Percentiles rank a stretch among this genome's conserved stretches.
phyloP scores from a whole-genome alignment of 2,113 vertebrate genomes.

The Eulemur rufifrons region DNA sequence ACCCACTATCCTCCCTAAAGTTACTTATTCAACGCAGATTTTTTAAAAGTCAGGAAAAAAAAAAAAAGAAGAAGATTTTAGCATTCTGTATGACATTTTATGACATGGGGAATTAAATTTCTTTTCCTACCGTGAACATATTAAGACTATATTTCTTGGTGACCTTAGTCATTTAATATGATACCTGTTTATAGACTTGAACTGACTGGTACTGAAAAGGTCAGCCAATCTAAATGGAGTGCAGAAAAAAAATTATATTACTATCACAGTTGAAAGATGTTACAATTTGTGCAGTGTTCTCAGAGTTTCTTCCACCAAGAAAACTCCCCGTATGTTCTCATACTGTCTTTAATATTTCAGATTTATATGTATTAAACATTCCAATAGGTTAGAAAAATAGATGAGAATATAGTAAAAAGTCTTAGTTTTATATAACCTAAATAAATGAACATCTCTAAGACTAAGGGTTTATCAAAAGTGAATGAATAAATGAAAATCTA shows the following conservation, averaged over 20 bases:
- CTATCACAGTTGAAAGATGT: neutral
- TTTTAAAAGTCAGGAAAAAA: neutral
- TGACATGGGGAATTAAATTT: neutral
- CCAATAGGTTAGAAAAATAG: neutral
- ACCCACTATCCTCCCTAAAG: neutral
- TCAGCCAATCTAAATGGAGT: conserved; percentile 72
- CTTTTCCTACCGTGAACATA: neutral
- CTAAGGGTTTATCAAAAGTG: too few species aligned
- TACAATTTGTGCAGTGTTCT: neutral
- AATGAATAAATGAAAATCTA: neutral
- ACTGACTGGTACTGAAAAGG: conserved; percentile 70
- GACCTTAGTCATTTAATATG: conserved; percentile 48
- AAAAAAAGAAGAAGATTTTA: neutral
- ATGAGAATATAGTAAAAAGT: neutral
- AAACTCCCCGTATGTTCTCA: neutral
- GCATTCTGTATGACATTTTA: conserved; percentile 12
- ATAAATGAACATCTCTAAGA: neutral
- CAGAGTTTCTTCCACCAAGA: neutral
- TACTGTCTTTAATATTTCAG: neutral
- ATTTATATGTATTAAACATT: neutral
- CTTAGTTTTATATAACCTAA: neutral
- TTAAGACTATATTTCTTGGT: neutral
- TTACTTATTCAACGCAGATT: neutral
- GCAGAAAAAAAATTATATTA: conserved; percentile 59
- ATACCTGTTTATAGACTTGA: conserved; percentile 76